phyloP scores from a whole-genome alignment of 2,113 vertebrate species.

The Potamarius usumacintae region DNA sequence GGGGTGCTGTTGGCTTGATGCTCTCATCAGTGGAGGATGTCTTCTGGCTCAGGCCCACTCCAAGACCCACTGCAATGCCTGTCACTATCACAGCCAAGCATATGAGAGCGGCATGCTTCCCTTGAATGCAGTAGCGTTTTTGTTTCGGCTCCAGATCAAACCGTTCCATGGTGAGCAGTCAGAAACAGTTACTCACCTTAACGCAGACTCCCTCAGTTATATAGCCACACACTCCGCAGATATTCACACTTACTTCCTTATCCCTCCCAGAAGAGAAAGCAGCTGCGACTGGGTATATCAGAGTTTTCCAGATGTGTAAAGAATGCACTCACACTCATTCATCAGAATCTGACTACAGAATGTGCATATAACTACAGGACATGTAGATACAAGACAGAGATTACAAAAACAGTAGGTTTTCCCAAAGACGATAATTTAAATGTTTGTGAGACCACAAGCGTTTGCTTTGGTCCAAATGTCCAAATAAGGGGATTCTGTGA shows the following conservation, averaged over 20 bases:
- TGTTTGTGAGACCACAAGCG: slow-evolving; percentile 27
- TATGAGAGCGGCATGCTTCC: slow-evolving; percentile 81
- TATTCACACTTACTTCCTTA: slow-evolving; percentile 25
- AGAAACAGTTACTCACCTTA: slow-evolving; percentile 10
- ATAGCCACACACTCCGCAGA: neutral
- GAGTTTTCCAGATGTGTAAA: slow-evolving; percentile 37
- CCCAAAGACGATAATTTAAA: slow-evolving; percentile 14
- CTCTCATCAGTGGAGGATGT: slow-evolving; percentile 43
- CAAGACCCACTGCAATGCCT: slow-evolving; percentile 84
- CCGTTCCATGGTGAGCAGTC: slow-evolving; percentile 67
- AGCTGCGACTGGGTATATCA: slow-evolving; percentile 43
- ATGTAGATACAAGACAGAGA: slow-evolving; percentile 8
- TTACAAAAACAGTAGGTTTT: slow-evolving; percentile 48
- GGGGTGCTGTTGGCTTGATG: slow-evolving; percentile 33
- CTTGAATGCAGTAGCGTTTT: slow-evolving; percentile 80
- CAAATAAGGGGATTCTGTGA: neutral
- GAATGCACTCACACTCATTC: slow-evolving; percentile 28
- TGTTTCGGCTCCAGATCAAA: slow-evolving; percentile 71
- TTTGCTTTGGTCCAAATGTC: neutral
- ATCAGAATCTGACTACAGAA: slow-evolving; percentile 15
- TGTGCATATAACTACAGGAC: slow-evolving; percentile 7
- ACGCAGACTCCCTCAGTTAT: slow-evolving; percentile 27
- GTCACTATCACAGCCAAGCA: slow-evolving; percentile 73
- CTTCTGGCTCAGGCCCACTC: slow-evolving; percentile 78
- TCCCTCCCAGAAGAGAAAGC: slow-evolving; percentile 39